Evolutionary conservation across 2,797 vertebrate species (phyloP).

Genomic region (Natrix natrix): DNA sequence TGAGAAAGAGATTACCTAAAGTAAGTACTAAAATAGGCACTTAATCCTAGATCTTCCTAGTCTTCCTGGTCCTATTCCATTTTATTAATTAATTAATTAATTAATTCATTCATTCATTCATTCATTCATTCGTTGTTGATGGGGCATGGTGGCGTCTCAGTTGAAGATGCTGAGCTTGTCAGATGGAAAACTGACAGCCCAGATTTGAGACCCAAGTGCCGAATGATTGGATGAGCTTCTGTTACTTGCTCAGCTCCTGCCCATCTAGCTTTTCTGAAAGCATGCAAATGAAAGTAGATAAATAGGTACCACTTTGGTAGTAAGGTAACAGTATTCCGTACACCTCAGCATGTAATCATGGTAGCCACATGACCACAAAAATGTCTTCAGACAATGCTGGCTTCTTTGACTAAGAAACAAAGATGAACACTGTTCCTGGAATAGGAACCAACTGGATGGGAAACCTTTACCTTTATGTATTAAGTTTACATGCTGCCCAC

Average conservation of each 20-base stretch:
- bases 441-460: not conserved
- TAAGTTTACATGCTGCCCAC: not conserved
- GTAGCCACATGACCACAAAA: not conserved
- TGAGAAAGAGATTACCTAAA: not conserved
- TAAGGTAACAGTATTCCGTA: not conserved
- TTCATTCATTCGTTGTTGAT: not conserved
- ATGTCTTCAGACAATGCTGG: not conserved
- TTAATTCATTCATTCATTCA: no score
- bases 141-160: not conserved
- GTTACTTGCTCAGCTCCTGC: not conserved
- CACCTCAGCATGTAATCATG: not conserved
- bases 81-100: not conserved
- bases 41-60: not conserved
- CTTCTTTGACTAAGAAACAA: not conserved
- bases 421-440: not conserved
- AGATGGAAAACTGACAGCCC: not conserved
- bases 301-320: no score
- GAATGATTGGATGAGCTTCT: not conserved
- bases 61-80: not conserved
- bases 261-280: no score
- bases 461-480: not conserved
- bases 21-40: not conserved
- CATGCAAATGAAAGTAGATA: no score
- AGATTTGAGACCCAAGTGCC: not conserved
- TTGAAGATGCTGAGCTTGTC: not conserved